Evolutionary conservation across 2,797 vertebrate species (phyloP).

Genomic region (Luscinia luscinia): DNA sequence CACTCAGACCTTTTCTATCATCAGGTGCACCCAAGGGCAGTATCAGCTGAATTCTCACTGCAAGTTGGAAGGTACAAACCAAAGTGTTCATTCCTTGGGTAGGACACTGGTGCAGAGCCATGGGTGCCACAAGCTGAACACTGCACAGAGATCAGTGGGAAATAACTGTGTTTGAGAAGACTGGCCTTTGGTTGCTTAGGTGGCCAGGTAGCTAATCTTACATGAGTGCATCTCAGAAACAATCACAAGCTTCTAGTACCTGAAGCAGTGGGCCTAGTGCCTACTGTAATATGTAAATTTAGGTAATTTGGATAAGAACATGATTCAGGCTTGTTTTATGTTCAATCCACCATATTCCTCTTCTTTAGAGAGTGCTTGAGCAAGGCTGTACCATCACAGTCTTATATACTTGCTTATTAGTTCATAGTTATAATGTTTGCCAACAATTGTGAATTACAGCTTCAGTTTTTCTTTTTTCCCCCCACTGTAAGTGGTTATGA

Average conservation of each 20-base stretch:
- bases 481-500: neutral
- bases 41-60: neutral
- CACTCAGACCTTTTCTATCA: neutral
- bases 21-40: neutral
- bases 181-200: neutral
- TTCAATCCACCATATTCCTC: neutral
- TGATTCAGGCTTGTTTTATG: neutral
- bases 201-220: neutral
- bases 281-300: neutral
- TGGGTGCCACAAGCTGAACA: neutral
- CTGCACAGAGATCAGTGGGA: neutral
- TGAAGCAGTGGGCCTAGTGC: neutral
- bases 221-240: neutral
- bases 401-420: neutral
- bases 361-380: neutral
- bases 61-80: neutral
- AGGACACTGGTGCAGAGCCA: neutral
- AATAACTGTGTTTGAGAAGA: neutral
- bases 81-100: neutral
- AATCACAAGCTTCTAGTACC: neutral
- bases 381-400: neutral
- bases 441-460: neutral
- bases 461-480: neutral
- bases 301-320: neutral
- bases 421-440: neutral